phyloP scores from a whole-genome alignment of 2,888 invertebrate genomes.

The Melieria picta region DNA sequence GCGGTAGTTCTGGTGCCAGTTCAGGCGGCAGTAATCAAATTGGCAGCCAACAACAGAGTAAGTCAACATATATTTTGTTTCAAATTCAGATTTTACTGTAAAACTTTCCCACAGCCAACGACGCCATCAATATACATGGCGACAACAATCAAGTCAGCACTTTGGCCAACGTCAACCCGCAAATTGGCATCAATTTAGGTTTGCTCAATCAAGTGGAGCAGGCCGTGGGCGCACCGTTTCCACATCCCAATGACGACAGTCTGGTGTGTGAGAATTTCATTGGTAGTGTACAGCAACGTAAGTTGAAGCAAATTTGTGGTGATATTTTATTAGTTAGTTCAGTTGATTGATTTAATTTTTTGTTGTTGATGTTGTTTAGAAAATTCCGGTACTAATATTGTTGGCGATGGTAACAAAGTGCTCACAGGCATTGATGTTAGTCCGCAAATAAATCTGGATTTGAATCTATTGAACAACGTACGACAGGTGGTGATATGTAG shows the following conservation, averaged over 20 bases:
- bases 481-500: conserved; percentile 20
- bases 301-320: background rate
- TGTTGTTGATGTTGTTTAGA: background rate
- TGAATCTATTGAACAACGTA: conserved; percentile 25
- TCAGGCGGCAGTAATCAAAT: background rate
- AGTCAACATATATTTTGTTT: too few relatives aligned
- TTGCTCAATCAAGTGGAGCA: conserved; percentile 25
- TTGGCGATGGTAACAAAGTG: conserved; percentile 14
- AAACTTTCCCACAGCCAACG: background rate
- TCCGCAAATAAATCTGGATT: conserved; percentile 20
- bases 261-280: conserved; percentile 6
- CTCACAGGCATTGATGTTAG: background rate
- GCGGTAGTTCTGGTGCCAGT: background rate
- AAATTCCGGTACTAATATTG: conserved; percentile 13
- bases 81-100: too few relatives aligned
- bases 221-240: conserved; percentile 2
- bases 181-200: conserved; percentile 18
- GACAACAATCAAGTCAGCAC: conserved; percentile 27
- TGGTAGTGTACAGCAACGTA: conserved; percentile 1
- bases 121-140: conserved; percentile 17
- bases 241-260: background rate
- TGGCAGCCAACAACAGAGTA: too few relatives aligned
- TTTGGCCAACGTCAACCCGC: conserved; percentile 27
- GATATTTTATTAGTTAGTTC: background rate
- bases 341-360: background rate